Evolutionary conservation across 2,888 invertebrate genomes (phyloP), one percentile per base, ranked within the genome.

Genomic region (Koerneria pararmatus): DNA sequence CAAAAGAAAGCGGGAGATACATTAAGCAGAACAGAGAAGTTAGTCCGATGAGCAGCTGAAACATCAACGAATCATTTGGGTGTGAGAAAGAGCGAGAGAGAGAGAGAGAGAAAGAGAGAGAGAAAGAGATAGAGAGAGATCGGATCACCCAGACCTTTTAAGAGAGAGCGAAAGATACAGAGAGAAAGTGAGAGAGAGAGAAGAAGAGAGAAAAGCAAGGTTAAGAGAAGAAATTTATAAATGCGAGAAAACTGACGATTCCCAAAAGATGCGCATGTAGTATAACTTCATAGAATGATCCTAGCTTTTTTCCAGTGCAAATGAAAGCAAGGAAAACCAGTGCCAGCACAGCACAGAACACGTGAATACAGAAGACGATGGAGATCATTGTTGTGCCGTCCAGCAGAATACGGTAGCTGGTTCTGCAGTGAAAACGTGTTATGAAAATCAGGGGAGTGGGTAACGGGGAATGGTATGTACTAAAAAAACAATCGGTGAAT

Each of bases 31-130:
- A 76, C 22, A 76, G 66, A 1, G 76, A 69, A 0, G 73, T 72
- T 27, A 76, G 69, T 53, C 71, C 76, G 66, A 73, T 74, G 46
- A 76, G 58, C n/a, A 76, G 69, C 75, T 75, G 72, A 31, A 73
- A 69, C 22, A 32, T 3, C n/a, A 46, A 61, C 19, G 34, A 15
- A 49, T 5, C 41, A n/a, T 48, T 24, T 34, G 3, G 24, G 34
- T 53, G 15, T 15, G 27, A 22, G 32, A 51, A 35, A 24, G 5
- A n/a, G 22, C 48, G 6, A n/a, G 24, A 60, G 19, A 60, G 22
- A 24, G 4, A 19, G 8, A 61, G 4, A 61, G 35, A 29, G 31
- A 57, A 34, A 57, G 24, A 31, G 24, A 34, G 31, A 34, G 31
- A 3, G 34, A 29, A 5, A 57, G 31, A 34, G 19, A 57, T 31